These are phyloP conservation scores for Ischnura elegans DNA, from an alignment of 2,888 invertebrate species.

Conservation along the genomic window DNA sequence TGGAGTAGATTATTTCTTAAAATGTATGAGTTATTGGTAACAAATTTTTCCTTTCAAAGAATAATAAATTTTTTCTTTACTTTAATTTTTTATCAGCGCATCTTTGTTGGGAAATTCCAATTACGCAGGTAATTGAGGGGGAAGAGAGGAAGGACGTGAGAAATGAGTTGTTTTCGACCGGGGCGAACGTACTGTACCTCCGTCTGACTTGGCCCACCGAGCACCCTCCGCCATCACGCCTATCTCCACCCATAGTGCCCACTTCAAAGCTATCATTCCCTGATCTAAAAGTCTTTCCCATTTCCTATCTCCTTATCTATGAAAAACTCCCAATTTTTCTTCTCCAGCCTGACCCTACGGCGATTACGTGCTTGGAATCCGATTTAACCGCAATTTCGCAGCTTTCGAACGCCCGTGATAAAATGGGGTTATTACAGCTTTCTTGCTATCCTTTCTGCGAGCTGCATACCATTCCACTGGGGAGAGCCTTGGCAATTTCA, in stretches of 20 bases:
- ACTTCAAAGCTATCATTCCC: background rate
- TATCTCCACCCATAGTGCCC: background rate
- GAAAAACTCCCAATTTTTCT: background rate
- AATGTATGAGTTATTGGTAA: too few relatives aligned
- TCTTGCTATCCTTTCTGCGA: background rate
- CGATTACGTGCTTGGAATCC: background rate
- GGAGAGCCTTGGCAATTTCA: too few relatives aligned
- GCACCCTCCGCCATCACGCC: background rate
- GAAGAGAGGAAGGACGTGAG: background rate
- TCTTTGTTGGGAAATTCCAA: too few relatives aligned
- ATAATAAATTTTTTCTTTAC: too few relatives aligned
- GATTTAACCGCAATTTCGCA: background rate
- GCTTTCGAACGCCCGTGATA: background rate
- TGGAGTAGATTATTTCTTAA: too few relatives aligned
- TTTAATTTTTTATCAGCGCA: too few relatives aligned
- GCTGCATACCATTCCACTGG: background rate
- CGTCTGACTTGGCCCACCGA: too few relatives aligned
- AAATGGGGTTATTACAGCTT: background rate
- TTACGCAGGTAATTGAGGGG: background rate
- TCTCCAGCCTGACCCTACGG: background rate
- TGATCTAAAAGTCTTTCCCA: background rate
- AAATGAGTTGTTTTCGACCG: background rate
- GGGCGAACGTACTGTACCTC: background rate
- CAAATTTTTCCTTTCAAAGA: too few relatives aligned
- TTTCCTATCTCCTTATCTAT: background rate